phyloP scores from a whole-genome alignment of 2,888 invertebrate genomes.

The Anodontia alba region DNA sequence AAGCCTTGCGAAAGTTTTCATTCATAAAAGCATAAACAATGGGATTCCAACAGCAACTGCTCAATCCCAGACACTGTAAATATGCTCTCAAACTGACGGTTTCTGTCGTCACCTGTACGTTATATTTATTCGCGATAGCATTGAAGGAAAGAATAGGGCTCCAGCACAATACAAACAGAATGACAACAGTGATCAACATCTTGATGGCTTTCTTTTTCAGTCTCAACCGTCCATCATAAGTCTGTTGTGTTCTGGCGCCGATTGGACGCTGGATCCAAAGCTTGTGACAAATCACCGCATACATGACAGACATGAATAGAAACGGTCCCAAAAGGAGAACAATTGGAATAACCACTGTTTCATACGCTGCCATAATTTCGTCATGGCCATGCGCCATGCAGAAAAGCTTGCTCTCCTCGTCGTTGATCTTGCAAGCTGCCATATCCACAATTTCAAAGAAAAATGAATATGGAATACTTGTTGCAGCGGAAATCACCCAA shows the following conservation, averaged over 20 bases:
- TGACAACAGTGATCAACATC: constrained; percentile 73
- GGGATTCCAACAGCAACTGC: constrained; percentile 74
- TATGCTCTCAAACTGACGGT: constrained; percentile 55
- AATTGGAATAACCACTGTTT: constrained; percentile 61
- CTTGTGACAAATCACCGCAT: constrained; percentile 68
- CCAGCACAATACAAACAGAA: constrained; percentile 72
- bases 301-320: constrained; percentile 64
- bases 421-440: constrained; percentile 37
- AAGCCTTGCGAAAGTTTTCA: constrained; percentile 71
- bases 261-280: constrained; percentile 70
- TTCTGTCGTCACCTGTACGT: constrained; percentile 34
- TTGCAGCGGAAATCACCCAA: constrained; percentile 64
- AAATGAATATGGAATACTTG: constrained; percentile 65
- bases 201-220: constrained; percentile 72
- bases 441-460: constrained; percentile 58
- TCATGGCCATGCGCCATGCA: not conserved
- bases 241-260: constrained; percentile 38
- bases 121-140: constrained; percentile 51
- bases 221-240: constrained; percentile 57
- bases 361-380: constrained; percentile 30
- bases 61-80: constrained; percentile 69
- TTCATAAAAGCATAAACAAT: constrained; percentile 76
- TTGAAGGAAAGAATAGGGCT: constrained; percentile 68
- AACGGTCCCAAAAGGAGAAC: constrained; percentile 68
- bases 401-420: constrained; percentile 16